Evolutionary conservation across 1,140 invertebrate species (phyloP).

Genomic region (Drosophila setifemur): DNA sequence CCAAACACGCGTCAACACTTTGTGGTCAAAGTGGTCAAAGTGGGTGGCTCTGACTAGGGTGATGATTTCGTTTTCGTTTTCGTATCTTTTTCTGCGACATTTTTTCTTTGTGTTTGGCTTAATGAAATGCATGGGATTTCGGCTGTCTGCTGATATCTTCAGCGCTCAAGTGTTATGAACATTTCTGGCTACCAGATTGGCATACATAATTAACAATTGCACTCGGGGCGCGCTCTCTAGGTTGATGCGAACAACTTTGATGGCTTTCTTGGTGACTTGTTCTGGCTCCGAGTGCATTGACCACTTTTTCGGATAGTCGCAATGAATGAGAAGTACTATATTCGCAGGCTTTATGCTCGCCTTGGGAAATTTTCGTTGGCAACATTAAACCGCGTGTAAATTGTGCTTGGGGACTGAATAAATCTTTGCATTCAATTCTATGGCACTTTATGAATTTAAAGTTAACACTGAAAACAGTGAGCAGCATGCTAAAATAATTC

Average conservation of each 20-base stretch:
- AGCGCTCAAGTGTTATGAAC: slow-evolving; percentile 67
- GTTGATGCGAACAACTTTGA: slow-evolving; percentile 32
- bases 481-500: too few species aligned
- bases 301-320: slow-evolving; percentile 34
- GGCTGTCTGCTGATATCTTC: slow-evolving; percentile 16
- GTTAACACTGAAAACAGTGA: too few species aligned
- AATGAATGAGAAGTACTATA: slow-evolving; percentile 33
- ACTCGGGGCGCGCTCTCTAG: slow-evolving; percentile 48
- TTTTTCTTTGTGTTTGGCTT: slow-evolving; percentile 31
- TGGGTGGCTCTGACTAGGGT: slow-evolving; percentile 18
- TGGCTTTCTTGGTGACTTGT: slow-evolving; percentile 12
- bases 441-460: too few species aligned
- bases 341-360: slow-evolving; percentile 37
- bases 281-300: slow-evolving; percentile 56
- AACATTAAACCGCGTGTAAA: slow-evolving; percentile 6
- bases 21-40: slow-evolving; percentile 37
- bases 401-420: slow-evolving; percentile 12
- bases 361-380: slow-evolving; percentile 35
- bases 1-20: slow-evolving; percentile 72
- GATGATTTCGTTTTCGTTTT: slow-evolving; percentile 1
- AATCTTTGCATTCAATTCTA: background rate
- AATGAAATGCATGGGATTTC: slow-evolving; percentile 63
- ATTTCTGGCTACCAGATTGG: slow-evolving; percentile 63
- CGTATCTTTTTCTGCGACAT: background rate
- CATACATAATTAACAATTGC: slow-evolving; percentile 74